These are phyloP conservation scores for Drosophila equinoxialis DNA, from an alignment of 1,140 invertebrate genomes.

Conservation along the genomic window DNA sequence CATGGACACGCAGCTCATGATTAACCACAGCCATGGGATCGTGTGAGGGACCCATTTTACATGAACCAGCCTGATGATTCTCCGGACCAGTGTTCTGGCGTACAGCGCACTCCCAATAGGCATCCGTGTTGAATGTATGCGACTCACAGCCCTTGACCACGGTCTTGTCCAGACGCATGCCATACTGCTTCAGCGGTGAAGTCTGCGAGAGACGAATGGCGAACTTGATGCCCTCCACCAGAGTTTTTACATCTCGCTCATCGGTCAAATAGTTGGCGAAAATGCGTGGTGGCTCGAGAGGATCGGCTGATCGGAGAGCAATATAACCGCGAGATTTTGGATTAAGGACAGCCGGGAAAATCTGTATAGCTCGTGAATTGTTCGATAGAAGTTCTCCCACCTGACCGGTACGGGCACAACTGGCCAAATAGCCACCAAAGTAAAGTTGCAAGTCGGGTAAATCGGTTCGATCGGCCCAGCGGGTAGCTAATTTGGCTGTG, in stretches of 20 bases:
- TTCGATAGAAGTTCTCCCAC: conserved; percentile 89
- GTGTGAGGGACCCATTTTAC: conserved; percentile 86
- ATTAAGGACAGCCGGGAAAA: conserved; percentile 88
- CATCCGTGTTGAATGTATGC: conserved; percentile 89
- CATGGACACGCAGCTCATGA: conserved; percentile 84
- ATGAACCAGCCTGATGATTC: conserved; percentile 92
- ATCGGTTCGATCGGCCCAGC: conserved; percentile 90
- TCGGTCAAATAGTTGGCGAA: conserved; percentile 92
- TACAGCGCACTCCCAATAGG: conserved; percentile 92
- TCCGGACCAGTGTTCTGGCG: conserved; percentile 90
- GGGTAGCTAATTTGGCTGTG: conserved; percentile 92
- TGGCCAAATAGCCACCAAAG: conserved; percentile 92
- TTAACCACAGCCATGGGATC: conserved; percentile 86
- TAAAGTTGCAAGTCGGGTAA: conserved; percentile 93
- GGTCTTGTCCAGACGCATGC: conserved; percentile 88
- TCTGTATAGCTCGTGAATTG: conserved; percentile 86
- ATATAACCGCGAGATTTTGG: conserved; percentile 92
- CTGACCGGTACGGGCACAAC: conserved; percentile 92
- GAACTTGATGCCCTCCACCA: conserved; percentile 91
- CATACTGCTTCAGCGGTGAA: conserved; percentile 87
- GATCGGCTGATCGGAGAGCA: conserved; percentile 89
- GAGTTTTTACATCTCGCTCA: conserved; percentile 88
- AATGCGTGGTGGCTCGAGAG: conserved; percentile 90
- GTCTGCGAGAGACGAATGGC: conserved; percentile 87
- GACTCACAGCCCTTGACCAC: conserved; percentile 89